Percentiles rank a stretch among this genome's conserved stretches.
phyloP scores from a whole-genome alignment of 30 jellyfish, hydroid and myxozoan genomes.

The Aurelia aurita complex sp. Pacific region DNA sequence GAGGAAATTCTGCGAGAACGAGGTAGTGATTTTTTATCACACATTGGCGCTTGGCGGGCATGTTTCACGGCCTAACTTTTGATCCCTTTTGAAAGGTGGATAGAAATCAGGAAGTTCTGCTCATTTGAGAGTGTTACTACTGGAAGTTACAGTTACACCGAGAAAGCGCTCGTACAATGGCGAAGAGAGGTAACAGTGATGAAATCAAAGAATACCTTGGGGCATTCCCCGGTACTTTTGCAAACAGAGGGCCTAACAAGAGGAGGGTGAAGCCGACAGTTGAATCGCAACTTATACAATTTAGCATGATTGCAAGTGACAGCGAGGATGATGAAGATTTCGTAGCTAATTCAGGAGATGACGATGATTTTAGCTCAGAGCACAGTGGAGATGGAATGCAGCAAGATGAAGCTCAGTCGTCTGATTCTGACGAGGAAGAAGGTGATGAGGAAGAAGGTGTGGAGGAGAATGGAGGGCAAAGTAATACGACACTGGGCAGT shows the following conservation, averaged over 20 bases:
- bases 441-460: background rate
- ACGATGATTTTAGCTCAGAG: constrained; percentile 54
- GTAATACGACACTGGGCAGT: background rate
- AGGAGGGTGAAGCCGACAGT: constrained; percentile 76
- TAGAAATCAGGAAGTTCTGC: too few species aligned
- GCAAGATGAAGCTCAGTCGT: constrained; percentile 19
- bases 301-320: constrained; percentile 83
- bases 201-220: constrained; percentile 16
- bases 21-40: too few species aligned
- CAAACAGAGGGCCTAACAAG: constrained; percentile 91
- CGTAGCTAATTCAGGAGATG: constrained; percentile 59
- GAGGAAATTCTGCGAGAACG: too few species aligned
- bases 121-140: too few species aligned
- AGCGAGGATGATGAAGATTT: constrained; percentile 98
- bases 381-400: constrained; percentile 35
- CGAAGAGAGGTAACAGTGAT: constrained; percentile 21
- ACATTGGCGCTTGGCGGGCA: too few species aligned
- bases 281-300: constrained; percentile 75
- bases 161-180: background rate
- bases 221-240: constrained; percentile 36
- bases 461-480: background rate
- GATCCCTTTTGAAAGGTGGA: too few species aligned
- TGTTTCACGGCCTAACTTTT: too few species aligned
- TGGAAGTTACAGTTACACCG: background rate
- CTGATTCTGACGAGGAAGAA: constrained; percentile 9